Evolutionary conservation across 2,113 vertebrate genomes (phyloP), one percentile per base, ranked within the genome.

Genomic region (Prochilodus magdalenae): DNA sequence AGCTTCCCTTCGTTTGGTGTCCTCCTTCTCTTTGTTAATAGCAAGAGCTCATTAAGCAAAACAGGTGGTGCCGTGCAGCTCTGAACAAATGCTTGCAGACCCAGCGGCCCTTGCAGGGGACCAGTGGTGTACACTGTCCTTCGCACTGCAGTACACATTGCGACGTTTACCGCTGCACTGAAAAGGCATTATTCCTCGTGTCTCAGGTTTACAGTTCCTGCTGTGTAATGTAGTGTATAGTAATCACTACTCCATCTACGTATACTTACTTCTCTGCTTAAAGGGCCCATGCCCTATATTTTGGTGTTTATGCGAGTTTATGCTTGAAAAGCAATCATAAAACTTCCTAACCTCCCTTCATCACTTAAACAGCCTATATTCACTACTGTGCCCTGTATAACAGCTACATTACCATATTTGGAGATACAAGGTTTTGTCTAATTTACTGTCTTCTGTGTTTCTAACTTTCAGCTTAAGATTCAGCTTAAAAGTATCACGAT

Each of bases 11-110:
- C n/a, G 13, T 69, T 69, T 57, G 71, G n/a, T 29, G 1, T 15
- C 20, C 30, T 57, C 49, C 3, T n/a, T 15, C 18, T 7, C 16
- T 14, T 69, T 57, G 44, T 74, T 13, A 13, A 33, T 22, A 55
- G 59, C 29, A 24, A 75, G 72, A 59, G 30, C 80, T 75, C 51
- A 20, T 75, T 82, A 69, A 18, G 33, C 20, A 26, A 18, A 75
- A 18, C 51, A 69, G 72, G 62, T 81, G 59, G 79, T 26, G 69
- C 36, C 26, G 47, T 57, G 29, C n/a, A 40, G 44, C 72, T 81
- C 47, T 10, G 36, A 73, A 55, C 47, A 57, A 40, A 81, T 57
- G 67, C 49, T 62, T 69, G 44, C 24, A 69, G 57, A 40, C 24
- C 33, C 71, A 60, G 15, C n/a, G 33, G 33, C 26, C 51, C 69